Base-by-base conservation (phyloP, 2,888 invertebrate species). In the Steromphala cineraria region DNA sequence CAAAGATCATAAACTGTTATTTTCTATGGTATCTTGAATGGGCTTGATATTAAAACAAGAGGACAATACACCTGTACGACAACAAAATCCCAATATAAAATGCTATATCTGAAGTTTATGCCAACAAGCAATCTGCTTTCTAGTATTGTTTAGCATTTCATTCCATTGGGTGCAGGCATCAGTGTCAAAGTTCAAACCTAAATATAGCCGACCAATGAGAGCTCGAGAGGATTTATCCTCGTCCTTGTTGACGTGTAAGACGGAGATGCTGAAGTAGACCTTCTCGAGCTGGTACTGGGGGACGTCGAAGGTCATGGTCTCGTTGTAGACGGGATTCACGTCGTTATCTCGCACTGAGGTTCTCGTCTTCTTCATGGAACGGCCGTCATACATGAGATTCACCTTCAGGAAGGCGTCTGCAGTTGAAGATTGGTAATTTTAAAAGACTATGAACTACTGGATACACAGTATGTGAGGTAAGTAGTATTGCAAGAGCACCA, bases 221-320 rank as follows among this genome's bases (percentile, higher is more conserved):
- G 82, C 85, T 74, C 82, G 83, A 77, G 86, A 56, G 80, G 86
- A 81, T 75, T 78, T 81, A 52, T 86, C 83, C 24, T n/a, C 52
- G 1, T 52, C 78, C 67, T 84, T 87, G 46, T 87, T 86, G 21
- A 83, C 84, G 76, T 89, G 90, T 24, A 89, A 81, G 15, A 89
- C 87, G 0, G 89, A 85, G 17, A 90, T 75, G 62, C 88, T 87
- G 78, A 90, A 86, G 82, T 90, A 91, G 67, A 90, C 88, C 21
- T 88, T 88, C 19, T 88, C 89, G 28, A 91, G 83, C 76, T 89
- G 89, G n/a, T 85, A 79, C 24, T 82, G 82, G 0, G 91, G 91
- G 0, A 91, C 89, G 67, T 91, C 91, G 71, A 90, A 91, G 8
- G 89, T 88, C 80, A 90, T 90, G 2, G 89, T 89, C 78, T 91